Conservation (phyloP, 1,140 invertebrate species). For the Drosophila serrata region DNA sequence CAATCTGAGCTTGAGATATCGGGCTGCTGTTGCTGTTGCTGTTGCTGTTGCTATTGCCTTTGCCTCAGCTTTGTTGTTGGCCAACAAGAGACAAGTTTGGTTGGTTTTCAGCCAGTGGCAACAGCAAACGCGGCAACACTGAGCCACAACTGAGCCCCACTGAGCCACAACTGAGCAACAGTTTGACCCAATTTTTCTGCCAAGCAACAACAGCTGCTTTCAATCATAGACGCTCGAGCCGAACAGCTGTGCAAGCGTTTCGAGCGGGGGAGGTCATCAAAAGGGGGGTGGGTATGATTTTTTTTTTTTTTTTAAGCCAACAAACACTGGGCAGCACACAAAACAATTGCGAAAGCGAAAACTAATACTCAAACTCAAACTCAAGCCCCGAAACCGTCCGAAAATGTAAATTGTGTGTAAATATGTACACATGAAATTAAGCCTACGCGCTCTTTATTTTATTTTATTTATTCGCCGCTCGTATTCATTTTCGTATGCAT, state of each 20-base stretch:
- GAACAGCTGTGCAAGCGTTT: conserved; percentile 70
- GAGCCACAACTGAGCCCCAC: conserved; percentile 27
- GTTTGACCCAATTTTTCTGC: conserved; percentile 75
- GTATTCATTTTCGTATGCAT: conserved; percentile 57
- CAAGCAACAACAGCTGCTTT: conserved; percentile 48
- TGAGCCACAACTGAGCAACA: conserved; percentile 43
- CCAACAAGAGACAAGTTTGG: conserved; percentile 80
- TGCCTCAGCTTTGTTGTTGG: conserved; percentile 32
- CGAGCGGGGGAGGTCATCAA: conserved; percentile 41
- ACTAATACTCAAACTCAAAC: conserved; percentile 12
- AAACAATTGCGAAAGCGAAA: conserved; percentile 51
- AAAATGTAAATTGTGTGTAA: conserved; percentile 60
- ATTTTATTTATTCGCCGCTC: conserved; percentile 56
- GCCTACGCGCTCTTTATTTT: conserved; percentile 59
- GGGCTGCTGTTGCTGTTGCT: conserved; percentile 26
- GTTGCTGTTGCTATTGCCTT: no score
- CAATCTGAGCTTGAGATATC: conserved; percentile 35
- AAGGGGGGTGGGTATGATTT: conserved; percentile 1
- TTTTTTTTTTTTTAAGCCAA: conserved; percentile 26
- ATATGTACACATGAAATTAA: conserved; percentile 62
- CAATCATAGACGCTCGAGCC: conserved; percentile 47
- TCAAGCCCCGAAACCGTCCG: conserved; percentile 29
- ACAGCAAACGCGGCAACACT: conserved; percentile 13
- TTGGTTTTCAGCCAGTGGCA: conserved; percentile 56
- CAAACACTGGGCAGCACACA: conserved; percentile 22